Evolutionary conservation across 2,113 vertebrate species (phyloP).

Genomic region (Labeo rohita): DNA sequence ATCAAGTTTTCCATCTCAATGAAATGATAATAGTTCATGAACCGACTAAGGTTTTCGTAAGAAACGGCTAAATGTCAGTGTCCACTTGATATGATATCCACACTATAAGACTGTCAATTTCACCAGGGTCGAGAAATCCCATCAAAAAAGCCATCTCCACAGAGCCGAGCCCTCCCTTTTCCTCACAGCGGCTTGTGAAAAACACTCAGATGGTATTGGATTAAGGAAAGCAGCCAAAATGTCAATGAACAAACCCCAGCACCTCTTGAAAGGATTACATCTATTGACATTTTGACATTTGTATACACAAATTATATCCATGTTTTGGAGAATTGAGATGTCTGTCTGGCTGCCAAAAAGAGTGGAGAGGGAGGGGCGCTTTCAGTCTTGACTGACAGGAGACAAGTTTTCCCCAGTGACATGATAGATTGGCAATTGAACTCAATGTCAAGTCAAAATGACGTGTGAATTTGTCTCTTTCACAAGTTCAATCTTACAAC

Average conservation of each 20-base stretch:
- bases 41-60: slow-evolving; percentile 36
- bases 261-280: slow-evolving; percentile 78
- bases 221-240: slow-evolving; percentile 74
- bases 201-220: slow-evolving; percentile 73
- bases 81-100: slow-evolving; percentile 46
- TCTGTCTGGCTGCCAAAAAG: slow-evolving; percentile 48
- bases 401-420: background rate
- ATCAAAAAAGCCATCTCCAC: slow-evolving; percentile 33
- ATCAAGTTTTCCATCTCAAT: slow-evolving; percentile 52
- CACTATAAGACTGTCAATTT: slow-evolving; percentile 46
- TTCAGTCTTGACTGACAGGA: background rate
- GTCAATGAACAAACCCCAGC: slow-evolving; percentile 73
- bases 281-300: slow-evolving; percentile 81
- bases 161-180: slow-evolving; percentile 39
- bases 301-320: slow-evolving; percentile 77
- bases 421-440: background rate
- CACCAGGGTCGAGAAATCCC: slow-evolving; percentile 45
- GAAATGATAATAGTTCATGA: slow-evolving; percentile 48
- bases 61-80: slow-evolving; percentile 51
- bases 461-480: background rate
- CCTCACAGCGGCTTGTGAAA: slow-evolving; percentile 70
- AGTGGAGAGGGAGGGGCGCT: background rate
- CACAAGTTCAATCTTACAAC: background rate
- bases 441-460: background rate
- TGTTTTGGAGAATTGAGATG: slow-evolving; percentile 66